Evolutionary conservation across 2,888 invertebrate species (phyloP).

Genomic region (Lordiphosa fenestrarum): DNA sequence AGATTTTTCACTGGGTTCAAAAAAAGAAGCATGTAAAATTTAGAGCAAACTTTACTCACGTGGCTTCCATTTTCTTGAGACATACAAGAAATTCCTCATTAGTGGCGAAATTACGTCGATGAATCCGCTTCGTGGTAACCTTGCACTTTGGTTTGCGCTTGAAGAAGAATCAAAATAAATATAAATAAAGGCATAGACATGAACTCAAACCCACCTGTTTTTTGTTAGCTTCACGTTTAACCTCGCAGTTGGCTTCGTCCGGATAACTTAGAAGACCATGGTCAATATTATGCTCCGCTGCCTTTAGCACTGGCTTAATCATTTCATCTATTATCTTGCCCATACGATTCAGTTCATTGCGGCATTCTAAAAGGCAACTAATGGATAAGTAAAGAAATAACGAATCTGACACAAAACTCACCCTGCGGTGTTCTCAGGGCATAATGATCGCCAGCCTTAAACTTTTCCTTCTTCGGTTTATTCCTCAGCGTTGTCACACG

Average conservation of each 20-base stretch:
- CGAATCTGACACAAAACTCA: conserved; percentile 29
- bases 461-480: conserved; percentile 45
- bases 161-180: too few relatives aligned
- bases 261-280: conserved; percentile 20
- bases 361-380: conserved; percentile 58
- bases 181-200: not conserved
- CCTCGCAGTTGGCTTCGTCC: conserved; percentile 19
- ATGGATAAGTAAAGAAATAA: not conserved
- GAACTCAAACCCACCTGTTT: conserved; percentile 19
- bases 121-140: conserved; percentile 21
- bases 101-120: conserved; percentile 62
- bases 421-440: conserved; percentile 76
- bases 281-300: conserved; percentile 46
- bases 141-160: conserved; percentile 28
- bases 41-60: conserved; percentile 48
- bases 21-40: too few relatives aligned
- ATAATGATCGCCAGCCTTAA: conserved; percentile 77
- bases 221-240: not conserved
- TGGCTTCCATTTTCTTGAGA: conserved; percentile 71
- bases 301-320: conserved; percentile 68
- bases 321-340: conserved; percentile 77
- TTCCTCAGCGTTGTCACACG: conserved; percentile 56
- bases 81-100: conserved; percentile 69
- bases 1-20: too few relatives aligned
- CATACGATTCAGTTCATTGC: conserved; percentile 77